Base-by-base conservation (phyloP, 1,140 invertebrate species). In the Bombus balteatus region DNA sequence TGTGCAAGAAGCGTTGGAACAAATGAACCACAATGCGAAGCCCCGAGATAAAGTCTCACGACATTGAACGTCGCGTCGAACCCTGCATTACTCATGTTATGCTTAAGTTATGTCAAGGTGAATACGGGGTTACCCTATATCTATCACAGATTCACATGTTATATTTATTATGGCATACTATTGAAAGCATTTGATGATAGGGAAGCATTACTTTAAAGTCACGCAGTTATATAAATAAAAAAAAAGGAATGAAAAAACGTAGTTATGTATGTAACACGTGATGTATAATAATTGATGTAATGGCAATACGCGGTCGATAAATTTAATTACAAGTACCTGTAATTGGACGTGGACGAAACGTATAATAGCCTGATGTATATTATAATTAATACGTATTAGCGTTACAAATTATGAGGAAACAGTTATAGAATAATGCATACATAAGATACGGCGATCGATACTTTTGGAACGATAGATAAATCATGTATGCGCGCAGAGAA, bases 1-100 rank as follows among this genome's bases (percentile, higher is more conserved):
- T 15, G 25, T 66, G 32, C 1, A 32, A 79, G 59, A 57, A 57
- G 18, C 34, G 2, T 22, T 13, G 6, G 25, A 82, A 37, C 53
- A 9, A 28, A 32, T 32, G 37, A 72, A 66, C 47, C 47, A 22
- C 1, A 3, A 5, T 68, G 13, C 3, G 71, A 28, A 80, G 68
- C 13, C 1, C 39, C 15, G 32, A 87, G 70, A 87, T 88, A 76
- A 87, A 66, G 78, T 85, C 85, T 90, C 34, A 65, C 59, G 73
- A 73, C 90, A 89, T 79, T 89, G 90, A 89, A 87, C 87, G 77
- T 90, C 62, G 88, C 87, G 74, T 90, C 66, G 88, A 85, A 87
- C 85, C 82, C 78, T 73, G 53, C 53, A 43, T 80, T 73, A 68
- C 79, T 76, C 66, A 39, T 28, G 85, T 87, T 88, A 83, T 70